Evolutionary conservation across 2,888 invertebrate species (phyloP).

Genomic region (Nemotelus pantherinus): DNA sequence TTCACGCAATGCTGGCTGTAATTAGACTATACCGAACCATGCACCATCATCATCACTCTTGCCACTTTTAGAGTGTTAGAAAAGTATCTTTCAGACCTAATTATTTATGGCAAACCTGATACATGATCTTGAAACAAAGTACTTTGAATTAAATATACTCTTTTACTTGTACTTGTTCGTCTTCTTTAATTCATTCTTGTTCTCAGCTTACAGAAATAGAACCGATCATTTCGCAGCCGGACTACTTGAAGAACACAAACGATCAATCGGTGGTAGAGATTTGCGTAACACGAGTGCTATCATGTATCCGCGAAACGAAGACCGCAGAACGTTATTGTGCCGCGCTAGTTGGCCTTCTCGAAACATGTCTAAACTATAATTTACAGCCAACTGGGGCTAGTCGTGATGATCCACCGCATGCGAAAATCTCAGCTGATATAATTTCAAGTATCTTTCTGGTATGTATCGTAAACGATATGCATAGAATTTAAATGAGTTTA

Average conservation of each 20-base stretch:
- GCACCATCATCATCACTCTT: too few relatives aligned
- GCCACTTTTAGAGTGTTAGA: too few relatives aligned
- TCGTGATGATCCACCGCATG: conserved; percentile 91
- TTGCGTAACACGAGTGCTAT: conserved; percentile 89
- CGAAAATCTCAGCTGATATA: conserved; percentile 94
- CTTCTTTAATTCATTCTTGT: background rate
- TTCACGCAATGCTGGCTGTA: too few relatives aligned
- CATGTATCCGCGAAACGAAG: conserved; percentile 87
- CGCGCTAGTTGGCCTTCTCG: conserved; percentile 83
- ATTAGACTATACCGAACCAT: too few relatives aligned
- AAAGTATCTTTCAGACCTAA: too few relatives aligned
- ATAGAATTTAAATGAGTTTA: background rate
- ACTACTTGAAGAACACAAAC: conserved; percentile 86
- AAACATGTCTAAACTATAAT: conserved; percentile 89
- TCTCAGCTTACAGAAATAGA: conserved; percentile 76
- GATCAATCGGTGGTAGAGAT: conserved; percentile 96
- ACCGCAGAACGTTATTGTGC: conserved; percentile 88
- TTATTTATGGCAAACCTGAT: too few relatives aligned
- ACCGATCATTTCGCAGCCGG: conserved; percentile 82
- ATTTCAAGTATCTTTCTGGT: conserved; percentile 95
- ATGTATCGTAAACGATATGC: conserved; percentile 57
- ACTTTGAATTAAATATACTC: conserved; percentile 19
- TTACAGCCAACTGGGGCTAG: conserved; percentile 75
- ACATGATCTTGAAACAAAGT: conserved; percentile 7
- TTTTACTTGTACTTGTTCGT: background rate